Evolutionary conservation across 1,140 invertebrate genomes (phyloP), one percentile per base, ranked within the genome.

Genomic region (Akabosia matsudoensis): DNA sequence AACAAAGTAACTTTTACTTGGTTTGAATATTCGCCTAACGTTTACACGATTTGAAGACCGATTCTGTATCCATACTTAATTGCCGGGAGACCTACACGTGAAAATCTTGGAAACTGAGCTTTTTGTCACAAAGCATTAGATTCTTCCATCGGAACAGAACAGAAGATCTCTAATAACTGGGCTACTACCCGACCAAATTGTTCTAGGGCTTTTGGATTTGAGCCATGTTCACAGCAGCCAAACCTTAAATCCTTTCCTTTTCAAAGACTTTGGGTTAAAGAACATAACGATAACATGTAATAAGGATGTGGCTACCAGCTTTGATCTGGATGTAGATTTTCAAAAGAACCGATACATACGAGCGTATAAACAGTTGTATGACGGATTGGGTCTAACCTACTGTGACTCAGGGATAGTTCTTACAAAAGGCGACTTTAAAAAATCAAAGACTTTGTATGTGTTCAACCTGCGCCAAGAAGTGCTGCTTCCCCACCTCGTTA

Each of bases 51-150:
- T 45, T 2, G 1, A 45, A 0, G 79, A 76, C 16, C 33, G 31
- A 37, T 80, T 78, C 74, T 75, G 31, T 7, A n/a, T 72, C 7
- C 31, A 34, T 37, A 31, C 24, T n/a, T 4, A 13, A 4, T 33
- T 14, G 0, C 30, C 7, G 1, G 0, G 61, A n/a, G 74, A 72
- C 13, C 22, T 37, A 2, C 26, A 75, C 54, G 0, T 80, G 4
- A n/a, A 74, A 22, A 80, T 81, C 64, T 10, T 74, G 33, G 75
- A 81, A 33, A 74, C 77, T 1, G 79, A 77, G 71, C 22, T 81
- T 14, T 24, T 74, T 24, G 77, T 78, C 0, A 28, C 56, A 33
- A 79, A 74, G 26, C 56, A 74, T 45, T 73, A 14, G 1, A 1
- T 80, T 0, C 16, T 73, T 16, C 76, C 76, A 0, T 45, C 74